A percentile compares a stretch with the other conserved stretches of the same genome.
Evolutionary conservation across 2,113 vertebrate genomes (phyloP).

Genomic region (Penelope pileata): DNA sequence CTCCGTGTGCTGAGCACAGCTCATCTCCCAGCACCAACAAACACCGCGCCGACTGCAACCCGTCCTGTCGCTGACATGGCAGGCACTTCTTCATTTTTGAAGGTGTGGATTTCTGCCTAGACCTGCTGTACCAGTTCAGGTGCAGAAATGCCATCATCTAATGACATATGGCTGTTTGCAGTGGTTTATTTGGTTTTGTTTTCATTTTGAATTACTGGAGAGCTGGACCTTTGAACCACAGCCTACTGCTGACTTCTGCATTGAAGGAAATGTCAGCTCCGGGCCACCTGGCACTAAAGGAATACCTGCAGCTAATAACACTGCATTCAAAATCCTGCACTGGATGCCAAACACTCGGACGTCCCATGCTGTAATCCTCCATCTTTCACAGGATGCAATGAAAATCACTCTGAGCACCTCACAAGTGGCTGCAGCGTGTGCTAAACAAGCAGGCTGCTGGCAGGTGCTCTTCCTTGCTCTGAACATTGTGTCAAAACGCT

Average conservation of each 20-base stretch:
- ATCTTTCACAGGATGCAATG: rapidly evolving
- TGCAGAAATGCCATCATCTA: slow-evolving; percentile 1
- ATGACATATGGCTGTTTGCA: not conserved
- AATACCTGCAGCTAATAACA: not conserved
- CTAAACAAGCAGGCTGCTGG: not conserved
- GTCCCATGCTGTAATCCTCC: not conserved
- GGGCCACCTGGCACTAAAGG: not conserved
- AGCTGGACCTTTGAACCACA: not conserved
- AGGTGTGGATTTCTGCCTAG: slow-evolving; percentile 45
- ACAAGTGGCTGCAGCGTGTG: rapidly evolving
- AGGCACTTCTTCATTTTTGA: not conserved
- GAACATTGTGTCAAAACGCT: not conserved
- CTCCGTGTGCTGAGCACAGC: rapidly evolving
- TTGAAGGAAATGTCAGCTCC: not conserved
- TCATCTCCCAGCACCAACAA: not conserved
- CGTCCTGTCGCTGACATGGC: not conserved
- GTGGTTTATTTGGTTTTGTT: not conserved
- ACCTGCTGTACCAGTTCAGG: slow-evolving; percentile 34
- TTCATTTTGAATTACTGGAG: not conserved
- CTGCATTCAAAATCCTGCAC: not conserved
- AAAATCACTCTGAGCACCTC: not conserved
- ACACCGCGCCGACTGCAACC: rapidly evolving
- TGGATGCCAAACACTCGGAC: not conserved
- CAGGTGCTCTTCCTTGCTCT: not conserved
- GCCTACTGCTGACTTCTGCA: not conserved